phyloP scores from a whole-genome alignment of 2,113 vertebrate genomes.

The Callithrix jacchus region DNA sequence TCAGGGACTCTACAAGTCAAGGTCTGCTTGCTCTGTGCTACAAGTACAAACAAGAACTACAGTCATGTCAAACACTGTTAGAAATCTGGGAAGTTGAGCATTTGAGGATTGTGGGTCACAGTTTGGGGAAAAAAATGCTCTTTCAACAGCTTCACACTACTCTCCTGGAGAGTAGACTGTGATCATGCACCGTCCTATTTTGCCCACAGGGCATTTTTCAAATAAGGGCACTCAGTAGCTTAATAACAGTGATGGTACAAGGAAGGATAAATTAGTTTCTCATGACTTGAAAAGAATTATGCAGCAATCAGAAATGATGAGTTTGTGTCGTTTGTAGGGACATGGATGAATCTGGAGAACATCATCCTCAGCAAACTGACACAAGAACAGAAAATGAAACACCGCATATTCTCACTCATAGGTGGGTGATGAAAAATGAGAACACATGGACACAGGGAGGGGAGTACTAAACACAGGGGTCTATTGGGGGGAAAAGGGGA shows the following conservation, averaged over 20 bases:
- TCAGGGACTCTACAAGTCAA: not conserved
- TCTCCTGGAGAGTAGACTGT: not conserved
- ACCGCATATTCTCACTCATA: too few relatives aligned
- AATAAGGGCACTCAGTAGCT: not conserved
- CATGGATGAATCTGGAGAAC: too few relatives aligned
- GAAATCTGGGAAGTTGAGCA: not conserved
- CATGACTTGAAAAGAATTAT: not conserved
- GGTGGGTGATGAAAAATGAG: too few relatives aligned
- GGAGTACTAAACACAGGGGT: too few relatives aligned
- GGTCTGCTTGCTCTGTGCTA: not conserved
- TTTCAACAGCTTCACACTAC: not conserved
- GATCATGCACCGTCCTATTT: not conserved
- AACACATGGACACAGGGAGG: too few relatives aligned
- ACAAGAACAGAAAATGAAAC: too few relatives aligned
- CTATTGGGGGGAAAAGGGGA: too few relatives aligned
- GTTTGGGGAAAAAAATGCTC: not conserved
- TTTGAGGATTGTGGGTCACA: not conserved
- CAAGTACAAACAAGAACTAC: not conserved
- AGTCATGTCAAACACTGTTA: not conserved
- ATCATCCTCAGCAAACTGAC: too few relatives aligned
- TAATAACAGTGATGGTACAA: not conserved
- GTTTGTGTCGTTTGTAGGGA: too few relatives aligned
- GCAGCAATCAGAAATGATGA: too few relatives aligned
- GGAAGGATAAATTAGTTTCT: not conserved
- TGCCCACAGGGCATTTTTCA: not conserved